These are phyloP conservation scores for Hassar affinis DNA, from an alignment of 2,113 vertebrate genomes.

Conservation along the genomic window DNA sequence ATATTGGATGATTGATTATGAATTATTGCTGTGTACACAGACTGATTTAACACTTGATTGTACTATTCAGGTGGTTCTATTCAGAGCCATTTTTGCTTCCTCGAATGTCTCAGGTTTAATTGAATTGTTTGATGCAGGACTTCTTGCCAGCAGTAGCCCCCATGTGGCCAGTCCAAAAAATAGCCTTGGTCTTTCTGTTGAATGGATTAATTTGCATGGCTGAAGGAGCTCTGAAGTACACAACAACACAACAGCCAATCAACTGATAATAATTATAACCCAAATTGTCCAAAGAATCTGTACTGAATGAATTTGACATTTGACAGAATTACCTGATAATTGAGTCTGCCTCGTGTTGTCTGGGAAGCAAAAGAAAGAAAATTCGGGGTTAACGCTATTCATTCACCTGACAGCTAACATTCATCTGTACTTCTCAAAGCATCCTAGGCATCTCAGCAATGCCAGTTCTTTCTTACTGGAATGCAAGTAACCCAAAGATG, in stretches of 20 bases:
- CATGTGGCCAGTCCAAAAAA: constrained; percentile 16
- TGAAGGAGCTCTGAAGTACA: constrained; percentile 31
- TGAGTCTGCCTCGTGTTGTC: constrained; percentile 50
- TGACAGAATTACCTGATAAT: constrained; percentile 55
- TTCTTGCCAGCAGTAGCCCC: constrained; percentile 28
- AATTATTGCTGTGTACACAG: neutral
- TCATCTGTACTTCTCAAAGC: constrained; percentile 46
- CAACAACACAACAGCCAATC: constrained; percentile 27
- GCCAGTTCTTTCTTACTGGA: constrained; percentile 30
- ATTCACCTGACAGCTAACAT: constrained; percentile 50
- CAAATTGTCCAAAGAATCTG: constrained; percentile 39
- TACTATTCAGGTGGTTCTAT: neutral
- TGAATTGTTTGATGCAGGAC: neutral
- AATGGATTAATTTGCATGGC: constrained; percentile 7
- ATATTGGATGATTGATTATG: neutral
- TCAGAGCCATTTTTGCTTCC: neutral
- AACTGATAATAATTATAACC: constrained; percentile 41
- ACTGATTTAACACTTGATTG: neutral
- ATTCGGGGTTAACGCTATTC: constrained; percentile 43
- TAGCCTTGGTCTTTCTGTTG: constrained; percentile 6
- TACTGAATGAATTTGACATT: constrained; percentile 47
- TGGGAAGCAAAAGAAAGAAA: constrained; percentile 32
- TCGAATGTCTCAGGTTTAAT: neutral
- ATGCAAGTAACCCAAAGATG: constrained; percentile 23
- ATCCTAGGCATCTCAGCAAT: constrained; percentile 48